Evolutionary conservation across 2,113 vertebrate species (phyloP).

Genomic region (Isurus oxyrinchus): DNA sequence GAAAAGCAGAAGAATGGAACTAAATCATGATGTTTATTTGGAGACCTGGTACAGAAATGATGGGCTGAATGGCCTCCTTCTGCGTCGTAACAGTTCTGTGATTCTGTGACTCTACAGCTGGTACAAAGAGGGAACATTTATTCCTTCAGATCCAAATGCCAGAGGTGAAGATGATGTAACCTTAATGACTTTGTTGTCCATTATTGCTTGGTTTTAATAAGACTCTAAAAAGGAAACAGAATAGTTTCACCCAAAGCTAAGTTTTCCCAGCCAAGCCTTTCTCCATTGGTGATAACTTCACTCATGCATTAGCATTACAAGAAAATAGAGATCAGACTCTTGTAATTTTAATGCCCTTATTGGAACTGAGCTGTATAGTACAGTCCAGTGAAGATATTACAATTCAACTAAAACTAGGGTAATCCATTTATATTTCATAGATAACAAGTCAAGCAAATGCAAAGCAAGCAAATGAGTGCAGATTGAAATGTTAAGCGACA

Average conservation of each 20-base stretch:
- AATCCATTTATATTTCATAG: neutral
- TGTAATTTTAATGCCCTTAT: neutral
- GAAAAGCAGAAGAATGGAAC: too few species aligned
- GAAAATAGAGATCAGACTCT: neutral
- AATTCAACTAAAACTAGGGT: neutral
- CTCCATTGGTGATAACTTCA: neutral
- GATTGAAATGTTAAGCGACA: neutral
- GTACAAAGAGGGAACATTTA: neutral
- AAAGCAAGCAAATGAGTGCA: neutral
- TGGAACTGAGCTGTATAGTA: neutral
- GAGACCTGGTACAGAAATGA: too few species aligned
- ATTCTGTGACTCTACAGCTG: too few species aligned
- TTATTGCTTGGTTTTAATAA: neutral
- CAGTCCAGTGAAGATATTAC: neutral
- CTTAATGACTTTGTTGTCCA: neutral
- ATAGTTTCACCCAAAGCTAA: neutral
- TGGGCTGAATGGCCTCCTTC: too few species aligned
- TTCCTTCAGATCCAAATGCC: neutral
- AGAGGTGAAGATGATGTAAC: neutral
- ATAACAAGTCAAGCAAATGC: neutral
- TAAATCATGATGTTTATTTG: too few species aligned
- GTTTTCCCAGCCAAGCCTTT: neutral
- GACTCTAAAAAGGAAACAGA: neutral
- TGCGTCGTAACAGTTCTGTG: too few species aligned
- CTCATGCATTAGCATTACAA: neutral